Base-by-base conservation (phyloP, 2,797 vertebrate genomes). In the Neomorphus geoffroyi region DNA sequence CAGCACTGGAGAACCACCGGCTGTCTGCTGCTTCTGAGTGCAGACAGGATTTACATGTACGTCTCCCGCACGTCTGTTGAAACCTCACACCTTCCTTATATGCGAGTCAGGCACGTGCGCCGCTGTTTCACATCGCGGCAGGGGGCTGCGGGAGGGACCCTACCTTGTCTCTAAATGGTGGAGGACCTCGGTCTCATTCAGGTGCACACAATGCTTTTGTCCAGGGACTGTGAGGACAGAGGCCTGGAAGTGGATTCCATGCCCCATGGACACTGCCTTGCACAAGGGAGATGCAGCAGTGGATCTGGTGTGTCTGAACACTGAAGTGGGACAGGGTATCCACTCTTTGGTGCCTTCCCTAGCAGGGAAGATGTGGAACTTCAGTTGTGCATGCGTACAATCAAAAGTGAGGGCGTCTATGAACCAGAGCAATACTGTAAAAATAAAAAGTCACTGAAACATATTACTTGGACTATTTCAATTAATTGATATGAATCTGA, bases 401-500 rank as follows among this genome's bases (percentile, higher is more conserved):
- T 30, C 6, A 3, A 45, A 82, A 83, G 41, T 21, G 45, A 93
- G 75, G 22, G 11, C 50, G 28, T 54, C 57, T 50, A 7, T 11
- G 54, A 94, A 30, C 19, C 9, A 46, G 24, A 39, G 7, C 24
- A 37, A 17, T 18, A 37, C 54, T 65, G 33, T 22, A 75, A 54
- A 81, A 92, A 74, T 18, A 92, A 56, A 95, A 95, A 43, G 30
- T 64, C 50, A 10, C 58, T 30, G 14, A 73, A 88, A 75, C 10
- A 10, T 37, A 14, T 39, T 66, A 70, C 80, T 88, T 75, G 86
- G 88, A 88, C 58, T 66, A 84, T 79, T 94, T 90, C 80, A 91
- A 95, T 93, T 91, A 95, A 95, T 69, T 95, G 82, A 95, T 95
- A 93, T 1, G 30, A 73, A 96, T 95, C 93, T 94, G 73, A 58